A percentile compares a stretch with the other conserved stretches of the same genome.
Evolutionary conservation across 2,113 vertebrate genomes (phyloP).

Genomic region (Zingel zingel): DNA sequence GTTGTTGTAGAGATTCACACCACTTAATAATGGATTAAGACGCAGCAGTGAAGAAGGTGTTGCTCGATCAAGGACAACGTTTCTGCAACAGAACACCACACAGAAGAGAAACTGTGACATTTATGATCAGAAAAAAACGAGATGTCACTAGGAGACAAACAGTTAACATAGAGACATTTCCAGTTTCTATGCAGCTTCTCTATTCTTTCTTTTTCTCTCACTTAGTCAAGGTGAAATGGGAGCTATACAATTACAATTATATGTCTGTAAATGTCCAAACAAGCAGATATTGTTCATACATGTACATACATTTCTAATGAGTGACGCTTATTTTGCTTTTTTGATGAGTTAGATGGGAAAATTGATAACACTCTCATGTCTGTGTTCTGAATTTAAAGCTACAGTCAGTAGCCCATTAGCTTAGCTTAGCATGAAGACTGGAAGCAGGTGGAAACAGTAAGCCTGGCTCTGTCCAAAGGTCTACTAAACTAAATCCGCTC

Average conservation of each 20-base stretch:
- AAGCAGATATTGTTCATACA: neutral
- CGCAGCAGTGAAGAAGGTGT: neutral
- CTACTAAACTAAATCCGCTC: too few species aligned
- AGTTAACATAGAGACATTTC: neutral
- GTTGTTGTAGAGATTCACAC: slow-evolving; percentile 26
- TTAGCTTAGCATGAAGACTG: too few species aligned
- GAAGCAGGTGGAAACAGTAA: too few species aligned
- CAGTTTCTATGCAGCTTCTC: neutral
- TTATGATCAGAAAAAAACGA: neutral
- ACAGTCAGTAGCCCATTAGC: too few species aligned
- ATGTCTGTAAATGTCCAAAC: neutral
- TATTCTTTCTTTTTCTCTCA: neutral
- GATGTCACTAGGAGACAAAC: neutral
- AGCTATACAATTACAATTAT: neutral
- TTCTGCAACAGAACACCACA: neutral
- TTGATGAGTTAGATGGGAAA: neutral
- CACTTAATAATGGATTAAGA: slow-evolving; percentile 5
- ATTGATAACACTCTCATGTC: neutral
- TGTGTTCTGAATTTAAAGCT: too few species aligned
- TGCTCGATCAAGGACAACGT: neutral
- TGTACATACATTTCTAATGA: too few species aligned
- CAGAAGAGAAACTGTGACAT: neutral
- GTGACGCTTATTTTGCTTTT: neutral
- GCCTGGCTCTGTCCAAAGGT: too few species aligned
- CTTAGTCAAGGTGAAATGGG: neutral